phyloP scores from a whole-genome alignment of 2,888 invertebrate species.

The Mylabris sibirica region DNA sequence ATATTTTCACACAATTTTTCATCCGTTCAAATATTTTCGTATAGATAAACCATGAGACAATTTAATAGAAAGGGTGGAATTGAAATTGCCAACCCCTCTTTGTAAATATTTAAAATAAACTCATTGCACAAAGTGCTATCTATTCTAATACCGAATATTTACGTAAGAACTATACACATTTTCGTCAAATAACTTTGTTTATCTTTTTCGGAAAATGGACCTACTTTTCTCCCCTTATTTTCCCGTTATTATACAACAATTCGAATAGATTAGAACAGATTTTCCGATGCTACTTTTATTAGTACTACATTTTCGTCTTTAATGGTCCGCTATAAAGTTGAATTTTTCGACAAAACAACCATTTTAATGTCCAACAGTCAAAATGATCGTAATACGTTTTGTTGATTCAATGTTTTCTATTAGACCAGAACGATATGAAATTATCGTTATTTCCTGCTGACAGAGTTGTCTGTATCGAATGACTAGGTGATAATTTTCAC shows the following conservation, averaged over 20 bases:
- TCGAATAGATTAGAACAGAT: background rate
- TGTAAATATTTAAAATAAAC: conserved; percentile 51
- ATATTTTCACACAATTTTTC: conserved; percentile 13
- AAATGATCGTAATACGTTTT: background rate
- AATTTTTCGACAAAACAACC: background rate
- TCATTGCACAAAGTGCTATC: conserved; percentile 48
- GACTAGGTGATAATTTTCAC: conserved; percentile 43
- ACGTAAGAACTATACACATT: background rate
- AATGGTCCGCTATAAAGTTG: background rate
- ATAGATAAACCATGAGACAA: background rate
- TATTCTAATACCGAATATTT: background rate
- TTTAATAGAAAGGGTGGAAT: background rate
- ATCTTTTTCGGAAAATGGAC: background rate
- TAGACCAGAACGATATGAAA: conserved; percentile 37
- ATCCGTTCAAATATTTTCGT: background rate
- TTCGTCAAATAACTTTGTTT: background rate
- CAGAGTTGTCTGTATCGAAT: conserved; percentile 38
- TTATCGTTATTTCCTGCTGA: conserved; percentile 44
- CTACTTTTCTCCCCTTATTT: background rate
- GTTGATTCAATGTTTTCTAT: background rate
- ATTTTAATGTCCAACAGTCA: background rate
- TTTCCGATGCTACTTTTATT: background rate
- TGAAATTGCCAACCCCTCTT: background rate
- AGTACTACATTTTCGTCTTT: background rate
- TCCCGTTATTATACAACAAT: background rate